phyloP scores from a whole-genome alignment of 2,888 invertebrate genomes.

The Leptothorax acervorum region DNA sequence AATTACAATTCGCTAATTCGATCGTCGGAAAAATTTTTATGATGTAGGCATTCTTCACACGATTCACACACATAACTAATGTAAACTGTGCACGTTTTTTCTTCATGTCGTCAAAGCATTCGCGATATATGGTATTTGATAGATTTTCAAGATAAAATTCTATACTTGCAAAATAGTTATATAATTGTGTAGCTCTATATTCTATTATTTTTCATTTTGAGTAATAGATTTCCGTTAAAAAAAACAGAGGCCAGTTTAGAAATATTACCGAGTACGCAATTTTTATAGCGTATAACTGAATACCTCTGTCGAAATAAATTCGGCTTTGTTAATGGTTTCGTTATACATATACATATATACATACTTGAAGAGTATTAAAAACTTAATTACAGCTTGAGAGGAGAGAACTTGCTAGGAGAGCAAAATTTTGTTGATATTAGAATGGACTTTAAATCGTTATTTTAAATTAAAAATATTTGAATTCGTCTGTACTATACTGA shows the following conservation, averaged over 20 bases:
- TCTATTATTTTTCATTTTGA: neutral
- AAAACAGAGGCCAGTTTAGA: neutral
- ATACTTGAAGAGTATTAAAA: neutral
- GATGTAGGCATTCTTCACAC: neutral
- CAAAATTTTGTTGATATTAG: slow-evolving; percentile 38
- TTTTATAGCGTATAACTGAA: neutral
- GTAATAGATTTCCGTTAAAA: neutral
- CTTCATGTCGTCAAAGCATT: neutral
- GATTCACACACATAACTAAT: neutral
- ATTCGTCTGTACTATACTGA: slow-evolving; percentile 1
- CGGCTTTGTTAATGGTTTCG: neutral
- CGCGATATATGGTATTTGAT: slow-evolving; percentile 4
- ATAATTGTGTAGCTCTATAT: neutral
- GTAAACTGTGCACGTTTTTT: slow-evolving; percentile 4
- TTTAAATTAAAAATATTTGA: slow-evolving; percentile 24
- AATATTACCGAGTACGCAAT: neutral
- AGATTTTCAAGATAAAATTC: neutral
- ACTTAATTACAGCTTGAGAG: neutral
- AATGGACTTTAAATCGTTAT: slow-evolving; percentile 22
- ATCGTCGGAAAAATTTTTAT: neutral
- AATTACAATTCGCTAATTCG: neutral
- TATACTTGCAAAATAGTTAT: neutral
- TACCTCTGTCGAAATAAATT: neutral
- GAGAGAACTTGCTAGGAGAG: neutral
- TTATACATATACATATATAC: neutral